A percentile compares a stretch with the other conserved stretches of the same genome.
Evolutionary conservation across 37 sponge, comb jelly and placozoan genomes (phyloP).

Genomic region (Oopsacas minuta): DNA sequence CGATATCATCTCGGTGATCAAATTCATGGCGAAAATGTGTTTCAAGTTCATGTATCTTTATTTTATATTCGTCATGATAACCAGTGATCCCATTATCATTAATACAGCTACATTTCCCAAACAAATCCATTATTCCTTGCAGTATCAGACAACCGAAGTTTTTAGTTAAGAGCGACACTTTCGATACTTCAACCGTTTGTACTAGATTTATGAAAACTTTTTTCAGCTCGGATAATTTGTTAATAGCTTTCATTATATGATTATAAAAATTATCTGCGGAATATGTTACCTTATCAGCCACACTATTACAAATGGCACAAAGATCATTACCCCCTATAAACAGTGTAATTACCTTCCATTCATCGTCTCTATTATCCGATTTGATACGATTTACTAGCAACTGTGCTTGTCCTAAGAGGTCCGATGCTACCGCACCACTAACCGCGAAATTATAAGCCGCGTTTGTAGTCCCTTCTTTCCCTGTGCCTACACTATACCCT

Average conservation of each 20-base stretch:
- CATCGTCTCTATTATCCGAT: slow-evolving; percentile 15
- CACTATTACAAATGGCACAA: slow-evolving; percentile 34
- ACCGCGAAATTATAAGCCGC: slow-evolving; percentile 29
- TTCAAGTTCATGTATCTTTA: not conserved
- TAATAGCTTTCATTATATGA: not conserved
- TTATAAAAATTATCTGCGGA: not conserved
- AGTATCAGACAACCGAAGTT: slow-evolving; percentile 4
- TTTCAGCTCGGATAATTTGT: slow-evolving; percentile 19
- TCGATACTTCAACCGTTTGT: slow-evolving; percentile 26
- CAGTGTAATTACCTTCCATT: slow-evolving; percentile 51
- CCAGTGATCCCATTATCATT: not conserved
- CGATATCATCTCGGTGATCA: slow-evolving; percentile 36
- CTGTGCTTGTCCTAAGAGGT: not conserved
- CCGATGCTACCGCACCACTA: slow-evolving; percentile 30
- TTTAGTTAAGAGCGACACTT: not conserved
- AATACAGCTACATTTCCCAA: not conserved
- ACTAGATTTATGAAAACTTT: slow-evolving; percentile 30
- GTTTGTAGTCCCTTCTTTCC: slow-evolving; percentile 12
- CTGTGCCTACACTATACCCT: slow-evolving; percentile 27
- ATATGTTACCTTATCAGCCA: slow-evolving; percentile 17
- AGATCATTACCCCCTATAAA: slow-evolving; percentile 70
- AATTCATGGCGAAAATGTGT: not conserved
- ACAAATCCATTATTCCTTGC: not conserved
- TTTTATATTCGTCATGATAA: not conserved
- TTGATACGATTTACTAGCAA: not conserved